A percentile compares a stretch with the other conserved stretches of the same genome.
phyloP scores from a whole-genome alignment of 2,113 vertebrate species.

The Empidonax traillii region DNA sequence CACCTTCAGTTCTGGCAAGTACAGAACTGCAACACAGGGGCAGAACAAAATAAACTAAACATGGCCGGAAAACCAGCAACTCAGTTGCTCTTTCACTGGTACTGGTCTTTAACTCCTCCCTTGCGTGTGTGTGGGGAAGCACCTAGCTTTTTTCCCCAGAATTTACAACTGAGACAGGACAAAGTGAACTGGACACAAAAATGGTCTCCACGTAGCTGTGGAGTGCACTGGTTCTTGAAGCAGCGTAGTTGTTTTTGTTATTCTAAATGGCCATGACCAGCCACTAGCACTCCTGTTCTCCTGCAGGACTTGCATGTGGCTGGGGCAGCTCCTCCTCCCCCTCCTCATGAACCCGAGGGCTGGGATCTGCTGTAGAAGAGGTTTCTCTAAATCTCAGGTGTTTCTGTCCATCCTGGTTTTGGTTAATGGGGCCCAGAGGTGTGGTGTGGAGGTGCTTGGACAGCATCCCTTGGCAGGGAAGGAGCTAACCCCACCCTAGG shows the following conservation, averaged over 20 bases:
- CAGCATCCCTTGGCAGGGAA: accelerated
- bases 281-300: neutral
- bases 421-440: neutral
- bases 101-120: neutral
- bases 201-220: accelerated
- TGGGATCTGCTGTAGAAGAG: neutral
- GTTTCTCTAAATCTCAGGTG: neutral
- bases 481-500: neutral
- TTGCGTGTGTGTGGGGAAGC: neutral
- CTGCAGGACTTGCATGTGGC: neutral
- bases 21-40: neutral
- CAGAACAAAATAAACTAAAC: neutral
- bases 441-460: neutral
- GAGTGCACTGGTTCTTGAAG: neutral
- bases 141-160: neutral
- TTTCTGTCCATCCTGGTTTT: neutral
- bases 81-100: neutral
- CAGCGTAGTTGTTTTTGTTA: neutral
- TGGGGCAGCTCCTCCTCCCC: neutral
- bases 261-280: neutral
- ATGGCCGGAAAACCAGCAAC: neutral
- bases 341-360: accelerated
- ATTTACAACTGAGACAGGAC: neutral
- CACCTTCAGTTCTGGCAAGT: neutral
- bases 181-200: neutral